These are phyloP conservation scores for Pseudopipra pipra DNA, from an alignment of 2,113 vertebrate genomes.

Conservation along the genomic window DNA sequence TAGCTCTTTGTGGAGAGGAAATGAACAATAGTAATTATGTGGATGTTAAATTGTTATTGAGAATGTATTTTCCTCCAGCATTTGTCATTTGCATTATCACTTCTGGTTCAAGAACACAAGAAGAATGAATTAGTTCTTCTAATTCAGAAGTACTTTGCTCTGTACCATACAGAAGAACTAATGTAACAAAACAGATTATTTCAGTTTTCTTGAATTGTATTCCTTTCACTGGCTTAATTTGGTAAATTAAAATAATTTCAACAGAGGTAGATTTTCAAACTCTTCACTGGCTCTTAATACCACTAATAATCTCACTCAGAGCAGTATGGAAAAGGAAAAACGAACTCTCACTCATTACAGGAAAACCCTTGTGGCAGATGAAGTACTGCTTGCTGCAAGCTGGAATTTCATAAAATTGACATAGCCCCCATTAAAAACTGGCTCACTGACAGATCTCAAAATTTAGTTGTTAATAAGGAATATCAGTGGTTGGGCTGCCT, in stretches of 20 bases:
- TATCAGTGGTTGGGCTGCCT: background rate
- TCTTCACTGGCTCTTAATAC: background rate
- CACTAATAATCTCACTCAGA: background rate
- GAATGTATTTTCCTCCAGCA: background rate
- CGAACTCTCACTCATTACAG: background rate
- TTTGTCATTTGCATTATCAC: background rate
- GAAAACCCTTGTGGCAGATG: background rate
- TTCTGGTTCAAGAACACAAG: background rate
- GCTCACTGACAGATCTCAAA: background rate
- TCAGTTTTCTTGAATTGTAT: background rate
- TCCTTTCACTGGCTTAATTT: background rate
- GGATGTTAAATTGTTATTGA: background rate
- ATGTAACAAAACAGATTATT: background rate
- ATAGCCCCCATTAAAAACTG: background rate
- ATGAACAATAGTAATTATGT: background rate
- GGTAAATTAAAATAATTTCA: slow-evolving; percentile 13
- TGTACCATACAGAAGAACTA: background rate
- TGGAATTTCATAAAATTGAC: background rate
- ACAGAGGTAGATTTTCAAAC: background rate
- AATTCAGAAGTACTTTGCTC: background rate
- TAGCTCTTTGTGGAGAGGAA: background rate
- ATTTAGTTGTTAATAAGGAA: background rate
- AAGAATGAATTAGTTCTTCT: background rate
- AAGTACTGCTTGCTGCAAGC: background rate
- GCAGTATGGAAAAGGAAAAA: background rate